Evolutionary conservation across 2,797 vertebrate genomes (phyloP), one percentile per base, ranked within the genome.

Genomic region (Sphenodon punctatus): DNA sequence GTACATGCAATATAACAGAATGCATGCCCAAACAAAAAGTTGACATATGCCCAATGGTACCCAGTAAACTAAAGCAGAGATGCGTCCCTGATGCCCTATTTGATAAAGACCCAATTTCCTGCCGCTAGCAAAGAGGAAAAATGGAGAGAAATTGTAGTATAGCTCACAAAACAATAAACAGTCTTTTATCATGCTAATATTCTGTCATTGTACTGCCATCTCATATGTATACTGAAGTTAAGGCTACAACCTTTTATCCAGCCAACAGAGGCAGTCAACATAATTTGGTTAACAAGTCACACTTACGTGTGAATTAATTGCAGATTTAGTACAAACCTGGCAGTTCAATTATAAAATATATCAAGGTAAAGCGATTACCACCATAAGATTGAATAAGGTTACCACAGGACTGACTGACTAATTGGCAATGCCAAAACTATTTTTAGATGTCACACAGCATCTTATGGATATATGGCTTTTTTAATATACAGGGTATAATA

Each of bases 341-440:
- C 92, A 93, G 87, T 91, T 94, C 84, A 92, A 93, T 95, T 94
- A 95, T 75, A 92, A 95, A 94, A 90, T 88, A 95, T 75, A 87
- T 88, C 92, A 93, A 81, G 85, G 48, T 51, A 72, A 88, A 94
- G 46, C 17, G 32, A 95, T 95, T 94, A 94, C 87, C 68, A 84
- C 78, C 61, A 46, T 67, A 90, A 68, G 38, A 86, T 36, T 86
- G 76, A 93, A 88, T 92, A 94, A 93, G 86, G 69, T 87, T 94
- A 92, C 86, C 73, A 92, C 67, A 83, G 56, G 83, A 20, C 0
- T 87, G 92, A 92, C 78, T 92, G 85, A 86, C 88, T 91, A 94
- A 95, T 81, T 91, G 85, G 76, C 87, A 93, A 71, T 67, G 42
- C 63, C 80, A 81, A 72, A 80, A 88, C 83, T 92, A 72, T 91